phyloP scores from a whole-genome alignment of 2,888 invertebrate genomes.

The Hecatera dysodea region DNA sequence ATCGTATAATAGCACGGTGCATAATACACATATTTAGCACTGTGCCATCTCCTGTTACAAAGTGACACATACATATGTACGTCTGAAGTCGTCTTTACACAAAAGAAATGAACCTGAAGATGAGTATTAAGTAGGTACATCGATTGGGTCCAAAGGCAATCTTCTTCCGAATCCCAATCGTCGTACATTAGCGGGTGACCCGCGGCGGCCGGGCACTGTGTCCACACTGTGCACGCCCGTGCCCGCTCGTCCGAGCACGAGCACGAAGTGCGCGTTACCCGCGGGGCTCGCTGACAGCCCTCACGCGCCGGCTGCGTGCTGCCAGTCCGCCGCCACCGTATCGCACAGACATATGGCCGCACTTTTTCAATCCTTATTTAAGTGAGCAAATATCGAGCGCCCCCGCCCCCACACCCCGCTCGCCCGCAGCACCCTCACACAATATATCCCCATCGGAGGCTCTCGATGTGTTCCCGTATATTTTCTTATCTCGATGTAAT shows the following conservation, averaged over 20 bases:
- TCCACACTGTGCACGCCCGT: too few species aligned
- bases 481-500: constrained; percentile 42
- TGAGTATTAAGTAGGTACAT: not conserved
- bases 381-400: constrained; percentile 57
- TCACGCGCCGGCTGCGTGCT: constrained; percentile 12
- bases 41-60: too few species aligned
- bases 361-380: constrained; percentile 64
- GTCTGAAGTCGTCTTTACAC: not conserved
- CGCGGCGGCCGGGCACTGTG: not conserved
- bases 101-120: not conserved
- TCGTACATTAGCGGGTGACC: not conserved
- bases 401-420: not conserved
- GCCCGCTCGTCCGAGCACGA: not conserved
- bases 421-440: constrained; percentile 1
- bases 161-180: not conserved
- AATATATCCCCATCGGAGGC: constrained; percentile 37
- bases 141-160: not conserved
- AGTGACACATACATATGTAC: too few species aligned
- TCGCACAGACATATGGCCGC: constrained; percentile 53
- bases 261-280: not conserved
- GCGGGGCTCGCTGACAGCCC: constrained; percentile 3
- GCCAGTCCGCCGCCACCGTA: too few species aligned
- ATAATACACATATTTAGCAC: too few species aligned
- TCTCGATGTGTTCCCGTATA: constrained; percentile 42
- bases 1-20: too few species aligned